A percentile compares a stretch with the other conserved stretches of the same genome.
Conservation (phyloP, 2,888 invertebrate genomes). For the Euzophera pinguis region DNA sequence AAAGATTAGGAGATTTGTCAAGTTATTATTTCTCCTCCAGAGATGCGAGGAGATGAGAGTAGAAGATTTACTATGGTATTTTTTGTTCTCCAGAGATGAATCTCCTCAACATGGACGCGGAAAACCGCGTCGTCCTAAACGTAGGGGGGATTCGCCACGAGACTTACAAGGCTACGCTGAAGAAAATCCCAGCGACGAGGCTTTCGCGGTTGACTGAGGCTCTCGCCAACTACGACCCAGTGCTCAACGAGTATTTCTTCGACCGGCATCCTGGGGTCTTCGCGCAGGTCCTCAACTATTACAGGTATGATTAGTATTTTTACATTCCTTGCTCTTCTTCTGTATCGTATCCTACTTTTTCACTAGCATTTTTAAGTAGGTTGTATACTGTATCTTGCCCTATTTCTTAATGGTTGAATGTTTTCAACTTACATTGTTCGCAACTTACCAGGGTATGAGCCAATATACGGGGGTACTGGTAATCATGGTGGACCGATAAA, state of each 20-base stretch:
- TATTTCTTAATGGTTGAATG: too few species aligned
- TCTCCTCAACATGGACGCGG: conserved; percentile 96
- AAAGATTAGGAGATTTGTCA: too few species aligned
- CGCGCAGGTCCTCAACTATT: conserved; percentile 98
- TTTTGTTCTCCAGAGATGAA: conserved; percentile 83
- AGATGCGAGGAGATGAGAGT: too few species aligned
- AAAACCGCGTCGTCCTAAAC: conserved; percentile 99
- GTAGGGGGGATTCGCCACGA: conserved; percentile 99
- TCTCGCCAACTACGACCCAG: conserved; percentile 98
- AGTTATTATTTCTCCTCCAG: too few species aligned
- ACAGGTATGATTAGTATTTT: conserved; percentile 80
- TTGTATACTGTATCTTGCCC: too few species aligned
- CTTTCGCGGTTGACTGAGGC: conserved; percentile 97
- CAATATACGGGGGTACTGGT: too few species aligned
- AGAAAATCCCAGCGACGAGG: conserved; percentile 98
- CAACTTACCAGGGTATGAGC: too few species aligned
- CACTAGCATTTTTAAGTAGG: too few species aligned
- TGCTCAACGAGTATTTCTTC: conserved; percentile 99
- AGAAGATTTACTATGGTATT: neutral
- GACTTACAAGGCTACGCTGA: conserved; percentile 96
- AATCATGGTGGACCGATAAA: too few species aligned
- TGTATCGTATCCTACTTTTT: too few species aligned
- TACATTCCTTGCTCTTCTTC: too few species aligned
- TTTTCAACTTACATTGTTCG: too few species aligned
- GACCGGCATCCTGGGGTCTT: conserved; percentile 98